Percentiles rank a stretch among this genome's conserved stretches.
phyloP scores from a whole-genome alignment of 2,888 invertebrate species.

The Pheosia tremula region DNA sequence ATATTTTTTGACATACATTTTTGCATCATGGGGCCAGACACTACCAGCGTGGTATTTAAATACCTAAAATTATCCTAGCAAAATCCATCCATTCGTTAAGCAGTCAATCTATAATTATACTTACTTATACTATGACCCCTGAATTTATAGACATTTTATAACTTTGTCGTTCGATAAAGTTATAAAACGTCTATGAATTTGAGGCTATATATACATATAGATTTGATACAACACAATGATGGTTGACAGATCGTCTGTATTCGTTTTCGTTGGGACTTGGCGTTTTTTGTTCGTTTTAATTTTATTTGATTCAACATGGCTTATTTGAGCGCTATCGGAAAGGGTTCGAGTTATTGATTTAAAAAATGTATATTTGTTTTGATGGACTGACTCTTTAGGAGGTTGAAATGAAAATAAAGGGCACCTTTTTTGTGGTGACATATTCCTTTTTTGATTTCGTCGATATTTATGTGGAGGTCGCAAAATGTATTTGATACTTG shows the following conservation, averaged over 20 bases:
- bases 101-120: too few species aligned
- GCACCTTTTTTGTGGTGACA: conserved; percentile 20
- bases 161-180: too few species aligned
- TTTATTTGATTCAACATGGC: conserved; percentile 67
- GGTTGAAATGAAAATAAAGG: conserved; percentile 46
- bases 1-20: too few species aligned
- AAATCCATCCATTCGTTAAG: too few species aligned
- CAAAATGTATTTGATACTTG: neutral
- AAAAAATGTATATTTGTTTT: conserved; percentile 73
- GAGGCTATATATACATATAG: conserved; percentile 46
- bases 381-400: conserved; percentile 65
- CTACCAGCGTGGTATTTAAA: too few species aligned
- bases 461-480: neutral
- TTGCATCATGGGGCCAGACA: too few species aligned
- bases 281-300: conserved; percentile 56
- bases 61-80: too few species aligned
- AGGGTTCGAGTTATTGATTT: conserved; percentile 79
- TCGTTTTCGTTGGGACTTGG: conserved; percentile 58
- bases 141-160: too few species aligned
- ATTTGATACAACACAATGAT: conserved; percentile 65
- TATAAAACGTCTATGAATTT: too few species aligned
- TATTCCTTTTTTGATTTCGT: neutral
- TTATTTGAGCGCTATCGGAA: conserved; percentile 75
- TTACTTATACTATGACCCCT: too few species aligned
- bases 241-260: conserved; percentile 75